A percentile compares a stretch with the other conserved stretches of the same genome.
These are phyloP conservation scores for Lophochroa leadbeateri DNA, from an alignment of 2,113 vertebrate genomes.

Conservation along the genomic window DNA sequence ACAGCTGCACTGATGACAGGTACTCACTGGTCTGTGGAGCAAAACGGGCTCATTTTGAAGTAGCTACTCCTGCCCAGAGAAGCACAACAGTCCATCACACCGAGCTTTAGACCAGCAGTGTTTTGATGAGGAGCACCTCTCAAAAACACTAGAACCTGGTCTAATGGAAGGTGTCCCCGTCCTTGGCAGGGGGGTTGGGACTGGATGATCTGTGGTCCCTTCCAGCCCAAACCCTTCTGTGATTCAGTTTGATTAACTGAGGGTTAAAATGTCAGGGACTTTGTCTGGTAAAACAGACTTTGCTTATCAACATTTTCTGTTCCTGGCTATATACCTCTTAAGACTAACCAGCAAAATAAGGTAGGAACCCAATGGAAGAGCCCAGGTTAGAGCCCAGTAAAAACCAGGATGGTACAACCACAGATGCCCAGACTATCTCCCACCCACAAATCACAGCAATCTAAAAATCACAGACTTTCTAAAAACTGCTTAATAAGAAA, in stretches of 20 bases:
- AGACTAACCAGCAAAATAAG: not conserved
- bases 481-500: not conserved
- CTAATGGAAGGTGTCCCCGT: no score
- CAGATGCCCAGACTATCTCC: not conserved
- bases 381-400: not conserved
- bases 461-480: not conserved
- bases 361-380: not conserved
- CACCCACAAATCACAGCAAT: not conserved
- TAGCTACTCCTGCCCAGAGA: not conserved
- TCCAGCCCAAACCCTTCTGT: no score
- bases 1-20: no score
- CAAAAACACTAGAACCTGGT: not conserved
- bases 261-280: not conserved
- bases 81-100: not conserved
- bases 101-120: not conserved
- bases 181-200: no score
- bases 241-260: not conserved
- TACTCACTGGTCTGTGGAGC: not conserved
- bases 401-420: not conserved
- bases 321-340: not conserved
- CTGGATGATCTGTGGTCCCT: no score
- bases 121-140: fast-evolving
- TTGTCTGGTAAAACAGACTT: not conserved
- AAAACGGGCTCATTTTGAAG: not conserved
- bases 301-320: not conserved